These are phyloP conservation scores for Pongo pygmaeus DNA, from an alignment of 2,113 vertebrate genomes.

Conservation along the genomic window DNA sequence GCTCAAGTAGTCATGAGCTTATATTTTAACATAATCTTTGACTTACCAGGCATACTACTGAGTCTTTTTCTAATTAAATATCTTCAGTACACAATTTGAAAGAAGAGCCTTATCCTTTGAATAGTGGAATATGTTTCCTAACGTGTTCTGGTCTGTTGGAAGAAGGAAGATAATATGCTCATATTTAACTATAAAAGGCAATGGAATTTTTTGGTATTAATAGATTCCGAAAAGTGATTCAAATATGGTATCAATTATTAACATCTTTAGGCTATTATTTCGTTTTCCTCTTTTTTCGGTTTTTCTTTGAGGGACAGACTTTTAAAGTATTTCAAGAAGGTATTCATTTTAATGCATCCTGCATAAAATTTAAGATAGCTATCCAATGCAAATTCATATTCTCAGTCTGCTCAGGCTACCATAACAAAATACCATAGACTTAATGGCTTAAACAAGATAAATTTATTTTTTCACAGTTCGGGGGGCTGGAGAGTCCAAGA, in stretches of 20 bases:
- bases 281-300: constrained; percentile 53
- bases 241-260: not conserved
- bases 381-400: not conserved
- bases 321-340: constrained; percentile 73
- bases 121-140: not conserved
- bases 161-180: not conserved
- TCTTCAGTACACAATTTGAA: not conserved
- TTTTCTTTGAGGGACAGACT: constrained; percentile 55
- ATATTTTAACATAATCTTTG: not conserved
- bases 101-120: not conserved
- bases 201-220: not conserved
- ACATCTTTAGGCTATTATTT: not conserved
- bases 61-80: constrained; percentile 20
- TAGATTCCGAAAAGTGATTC: not conserved
- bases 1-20: not conserved
- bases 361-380: constrained; percentile 33
- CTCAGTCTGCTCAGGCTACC: not conserved
- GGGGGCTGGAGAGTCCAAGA: not conserved
- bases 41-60: not conserved
- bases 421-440: not conserved
- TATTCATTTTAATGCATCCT: constrained; percentile 62
- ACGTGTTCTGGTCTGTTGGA: not conserved
- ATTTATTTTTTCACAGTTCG: not conserved
- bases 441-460: not conserved
- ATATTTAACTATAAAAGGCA: constrained; percentile 8